These are phyloP conservation scores for Mesaphorura yosii DNA, from an alignment of 1,140 invertebrate species.

Conservation along the genomic window DNA sequence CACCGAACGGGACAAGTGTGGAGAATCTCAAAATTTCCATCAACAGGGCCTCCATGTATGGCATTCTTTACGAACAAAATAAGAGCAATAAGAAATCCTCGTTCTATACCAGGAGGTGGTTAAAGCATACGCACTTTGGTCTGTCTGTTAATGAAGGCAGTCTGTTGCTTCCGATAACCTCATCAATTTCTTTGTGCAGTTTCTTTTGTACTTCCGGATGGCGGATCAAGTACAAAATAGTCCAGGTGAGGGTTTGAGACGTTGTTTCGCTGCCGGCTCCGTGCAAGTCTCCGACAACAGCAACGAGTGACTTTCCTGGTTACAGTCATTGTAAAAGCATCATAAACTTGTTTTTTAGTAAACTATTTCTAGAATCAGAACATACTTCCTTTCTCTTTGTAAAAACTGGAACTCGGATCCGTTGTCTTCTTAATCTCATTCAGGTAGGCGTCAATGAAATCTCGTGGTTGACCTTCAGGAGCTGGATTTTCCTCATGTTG, in stretches of 20 bases:
- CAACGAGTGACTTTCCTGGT: not conserved
- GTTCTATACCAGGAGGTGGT: not conserved
- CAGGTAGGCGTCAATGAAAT: conserved; percentile 16
- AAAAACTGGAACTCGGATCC: conserved; percentile 12
- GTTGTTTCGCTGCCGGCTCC: conserved; percentile 38
- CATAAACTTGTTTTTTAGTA: conserved; percentile 55
- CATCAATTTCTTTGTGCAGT: conserved; percentile 67
- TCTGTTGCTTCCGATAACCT: conserved; percentile 53
- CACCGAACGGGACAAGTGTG: too few relatives aligned
- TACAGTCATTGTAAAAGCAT: conserved; percentile 70
- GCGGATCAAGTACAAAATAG: conserved; percentile 4
- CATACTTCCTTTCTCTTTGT: conserved; percentile 12
- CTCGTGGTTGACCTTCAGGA: conserved; percentile 4
- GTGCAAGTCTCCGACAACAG: conserved; percentile 3
- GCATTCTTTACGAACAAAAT: conserved; percentile 44
- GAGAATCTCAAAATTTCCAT: too few relatives aligned
- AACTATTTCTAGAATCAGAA: conserved; percentile 5
- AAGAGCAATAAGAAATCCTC: not conserved
- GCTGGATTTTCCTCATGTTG: not conserved
- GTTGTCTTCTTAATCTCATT: conserved; percentile 11
- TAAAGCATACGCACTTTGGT: conserved; percentile 34
- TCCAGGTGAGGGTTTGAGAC: conserved; percentile 31
- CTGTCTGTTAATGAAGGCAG: conserved; percentile 56
- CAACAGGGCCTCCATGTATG: conserved; percentile 62
- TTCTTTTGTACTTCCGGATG: conserved; percentile 54